A percentile compares a stretch with the other conserved stretches of the same genome.
Conservation (phyloP, 1,140 invertebrate species). For the Lordiphosa clarofinis region DNA sequence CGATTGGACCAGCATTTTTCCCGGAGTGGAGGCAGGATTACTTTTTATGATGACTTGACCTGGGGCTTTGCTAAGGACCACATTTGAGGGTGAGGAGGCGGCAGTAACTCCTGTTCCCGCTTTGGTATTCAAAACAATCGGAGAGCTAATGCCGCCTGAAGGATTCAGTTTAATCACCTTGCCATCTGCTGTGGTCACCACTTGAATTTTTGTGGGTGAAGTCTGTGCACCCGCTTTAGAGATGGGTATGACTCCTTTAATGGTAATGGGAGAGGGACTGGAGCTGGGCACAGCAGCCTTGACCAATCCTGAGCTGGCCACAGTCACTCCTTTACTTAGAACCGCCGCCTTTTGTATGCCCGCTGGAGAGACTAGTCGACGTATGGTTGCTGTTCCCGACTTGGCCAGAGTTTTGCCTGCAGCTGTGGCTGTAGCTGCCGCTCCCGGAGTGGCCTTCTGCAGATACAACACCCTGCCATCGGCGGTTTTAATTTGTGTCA, state of each 20-base stretch:
- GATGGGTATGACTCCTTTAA: conserved; percentile 43
- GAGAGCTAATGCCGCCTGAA: conserved; percentile 2
- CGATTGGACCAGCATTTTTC: conserved; percentile 60
- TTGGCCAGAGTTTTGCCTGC: not conserved
- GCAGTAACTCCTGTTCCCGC: not conserved
- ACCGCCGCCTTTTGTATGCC: conserved; percentile 48
- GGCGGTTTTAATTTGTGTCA: conserved; percentile 53
- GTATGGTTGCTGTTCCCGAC: conserved; percentile 14
- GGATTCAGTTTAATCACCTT: conserved; percentile 58
- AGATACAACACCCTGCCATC: conserved; percentile 52
- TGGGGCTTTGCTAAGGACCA: conserved; percentile 30
- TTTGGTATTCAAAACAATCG: conserved; percentile 49
- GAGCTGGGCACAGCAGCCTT: conserved; percentile 26
- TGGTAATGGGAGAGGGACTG: conserved; percentile 20
- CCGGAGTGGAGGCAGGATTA: conserved; percentile 19
- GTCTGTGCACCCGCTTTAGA: conserved; percentile 8
- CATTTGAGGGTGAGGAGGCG: conserved; percentile 13
- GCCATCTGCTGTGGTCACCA: conserved; percentile 63
- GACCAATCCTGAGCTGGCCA: conserved; percentile 36
- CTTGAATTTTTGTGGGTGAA: conserved; percentile 39
- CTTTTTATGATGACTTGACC: conserved; percentile 45
- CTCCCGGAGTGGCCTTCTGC: conserved; percentile 30
- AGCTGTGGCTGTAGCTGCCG: not conserved
- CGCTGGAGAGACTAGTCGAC: conserved; percentile 18
- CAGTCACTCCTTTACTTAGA: conserved; percentile 37